Evolutionary conservation across 2,113 vertebrate genomes (phyloP).

Genomic region (Thryonomys swinderianus): DNA sequence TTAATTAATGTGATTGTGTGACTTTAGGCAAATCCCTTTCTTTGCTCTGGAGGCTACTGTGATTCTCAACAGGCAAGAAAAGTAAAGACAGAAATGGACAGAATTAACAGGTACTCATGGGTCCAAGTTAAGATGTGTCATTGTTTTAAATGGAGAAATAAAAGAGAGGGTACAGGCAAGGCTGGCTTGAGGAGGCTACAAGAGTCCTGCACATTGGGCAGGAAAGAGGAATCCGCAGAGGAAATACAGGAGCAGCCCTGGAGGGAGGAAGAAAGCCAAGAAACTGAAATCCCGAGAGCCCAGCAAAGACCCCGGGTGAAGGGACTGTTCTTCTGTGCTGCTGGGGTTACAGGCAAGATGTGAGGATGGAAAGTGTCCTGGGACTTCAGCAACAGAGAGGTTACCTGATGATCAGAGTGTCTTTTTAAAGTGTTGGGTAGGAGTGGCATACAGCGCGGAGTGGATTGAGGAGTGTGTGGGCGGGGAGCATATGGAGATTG

Average conservation of each 20-base stretch:
- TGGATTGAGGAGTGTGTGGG: constrained; percentile 48
- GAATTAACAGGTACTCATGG: not conserved
- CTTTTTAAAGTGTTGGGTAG: constrained; percentile 14
- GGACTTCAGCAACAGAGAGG: not conserved
- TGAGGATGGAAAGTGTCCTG: not conserved
- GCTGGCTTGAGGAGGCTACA: not conserved
- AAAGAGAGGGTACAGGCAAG: not conserved
- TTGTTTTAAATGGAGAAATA: not conserved
- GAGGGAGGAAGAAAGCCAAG: not conserved
- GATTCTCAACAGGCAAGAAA: not conserved
- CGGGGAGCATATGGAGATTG: constrained; percentile 66
- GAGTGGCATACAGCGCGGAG: not conserved
- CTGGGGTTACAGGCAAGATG: not conserved
- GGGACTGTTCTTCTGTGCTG: not conserved
- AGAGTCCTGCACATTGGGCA: not conserved
- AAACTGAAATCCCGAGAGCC: not conserved
- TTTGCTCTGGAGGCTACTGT: not conserved
- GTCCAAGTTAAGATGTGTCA: not conserved
- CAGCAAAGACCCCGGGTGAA: not conserved
- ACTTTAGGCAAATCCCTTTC: not conserved
- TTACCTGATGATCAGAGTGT: not conserved
- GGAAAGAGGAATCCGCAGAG: not conserved
- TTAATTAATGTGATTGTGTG: not conserved
- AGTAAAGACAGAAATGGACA: not conserved
- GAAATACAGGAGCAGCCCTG: not conserved